phyloP scores from a whole-genome alignment of 2,888 invertebrate species.

The Galerucella calmariensis region DNA sequence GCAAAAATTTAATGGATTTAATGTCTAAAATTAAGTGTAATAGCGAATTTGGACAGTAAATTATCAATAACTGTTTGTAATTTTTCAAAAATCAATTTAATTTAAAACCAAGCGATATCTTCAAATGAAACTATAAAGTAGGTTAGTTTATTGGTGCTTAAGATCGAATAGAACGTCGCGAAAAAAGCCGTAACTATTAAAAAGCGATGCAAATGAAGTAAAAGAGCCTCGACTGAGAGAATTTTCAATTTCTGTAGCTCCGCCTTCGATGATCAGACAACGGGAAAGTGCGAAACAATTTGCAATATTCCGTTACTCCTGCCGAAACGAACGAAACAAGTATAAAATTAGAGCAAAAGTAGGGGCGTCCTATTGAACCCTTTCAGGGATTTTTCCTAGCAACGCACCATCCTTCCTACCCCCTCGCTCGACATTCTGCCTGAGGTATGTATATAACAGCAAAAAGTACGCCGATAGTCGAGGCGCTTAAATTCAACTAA shows the following conservation, averaged over 20 bases:
- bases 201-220: slow-evolving; percentile 1
- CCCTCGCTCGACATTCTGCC: slow-evolving; percentile 27
- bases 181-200: slow-evolving; percentile 24
- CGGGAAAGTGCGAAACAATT: slow-evolving; percentile 41
- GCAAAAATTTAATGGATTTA: too few species aligned
- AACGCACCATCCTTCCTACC: slow-evolving; percentile 34
- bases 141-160: background rate
- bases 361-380: slow-evolving; percentile 42
- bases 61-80: too few species aligned
- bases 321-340: slow-evolving; percentile 38
- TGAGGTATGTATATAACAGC: slow-evolving; percentile 31
- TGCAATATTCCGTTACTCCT: slow-evolving; percentile 40
- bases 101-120: too few species aligned
- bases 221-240: slow-evolving; percentile 21
- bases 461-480: slow-evolving; percentile 21
- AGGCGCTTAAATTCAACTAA: slow-evolving; percentile 5
- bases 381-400: slow-evolving; percentile 47
- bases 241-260: slow-evolving; percentile 31
- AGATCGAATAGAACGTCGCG: background rate
- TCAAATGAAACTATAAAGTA: too few species aligned
- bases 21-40: too few species aligned
- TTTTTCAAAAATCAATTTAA: too few species aligned
- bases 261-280: slow-evolving; percentile 35
- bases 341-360: slow-evolving; percentile 45
- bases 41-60: too few species aligned